Evolutionary conservation across 1,140 invertebrate species (phyloP).

Genomic region (Fopius arisanus): DNA sequence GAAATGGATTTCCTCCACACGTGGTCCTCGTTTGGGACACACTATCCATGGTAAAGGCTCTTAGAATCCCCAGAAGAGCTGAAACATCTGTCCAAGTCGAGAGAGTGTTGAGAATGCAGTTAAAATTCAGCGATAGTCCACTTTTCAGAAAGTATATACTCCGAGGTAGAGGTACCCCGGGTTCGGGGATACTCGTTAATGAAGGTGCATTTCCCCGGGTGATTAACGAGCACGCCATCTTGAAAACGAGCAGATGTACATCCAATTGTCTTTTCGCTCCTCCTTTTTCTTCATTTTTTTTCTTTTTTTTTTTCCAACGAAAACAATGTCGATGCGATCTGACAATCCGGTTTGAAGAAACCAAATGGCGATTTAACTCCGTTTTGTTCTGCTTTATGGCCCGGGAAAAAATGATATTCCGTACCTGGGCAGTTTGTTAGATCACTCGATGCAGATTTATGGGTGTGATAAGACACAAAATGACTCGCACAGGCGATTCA

Average conservation of each 20-base stretch:
- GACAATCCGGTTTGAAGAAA: neutral
- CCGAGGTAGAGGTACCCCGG: too few species aligned
- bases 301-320: neutral
- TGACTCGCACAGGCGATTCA: neutral
- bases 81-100: slow-evolving; percentile 50
- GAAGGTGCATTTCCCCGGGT: neutral
- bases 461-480: neutral
- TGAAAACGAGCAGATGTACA: neutral
- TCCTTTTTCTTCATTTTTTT: too few species aligned
- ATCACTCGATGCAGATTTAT: neutral
- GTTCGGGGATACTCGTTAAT: slow-evolving; percentile 4
- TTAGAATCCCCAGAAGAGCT: slow-evolving; percentile 20
- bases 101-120: neutral
- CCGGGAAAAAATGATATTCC: neutral
- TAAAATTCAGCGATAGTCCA: too few species aligned
- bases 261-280: neutral
- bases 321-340: neutral
- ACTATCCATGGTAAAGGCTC: neutral
- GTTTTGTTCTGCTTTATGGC: neutral
- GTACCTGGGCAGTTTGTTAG: neutral
- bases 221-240: neutral
- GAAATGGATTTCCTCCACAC: slow-evolving; percentile 62
- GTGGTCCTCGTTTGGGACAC: slow-evolving; percentile 53
- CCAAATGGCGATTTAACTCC: neutral
- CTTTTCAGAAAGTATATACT: too few species aligned